Conservation (phyloP, 2,113 vertebrate genomes). For the Alexandromys fortis region DNA sequence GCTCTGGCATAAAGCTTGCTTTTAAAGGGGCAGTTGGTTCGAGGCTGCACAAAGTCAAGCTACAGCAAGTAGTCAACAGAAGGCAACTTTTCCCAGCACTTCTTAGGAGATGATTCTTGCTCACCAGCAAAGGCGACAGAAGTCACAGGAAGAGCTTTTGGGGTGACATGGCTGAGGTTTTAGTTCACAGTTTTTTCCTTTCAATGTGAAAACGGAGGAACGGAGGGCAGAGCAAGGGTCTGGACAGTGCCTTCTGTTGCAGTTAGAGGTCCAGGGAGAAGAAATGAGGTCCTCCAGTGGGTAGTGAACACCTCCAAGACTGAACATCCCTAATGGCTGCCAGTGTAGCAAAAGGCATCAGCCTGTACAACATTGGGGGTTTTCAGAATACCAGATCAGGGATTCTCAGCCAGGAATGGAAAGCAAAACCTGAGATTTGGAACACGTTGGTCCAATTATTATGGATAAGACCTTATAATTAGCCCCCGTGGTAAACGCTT, state of each 20-base stretch:
- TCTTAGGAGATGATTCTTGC: fast-evolving
- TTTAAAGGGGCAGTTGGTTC: constrained; percentile 22
- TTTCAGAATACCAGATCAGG: background rate
- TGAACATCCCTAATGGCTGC: background rate
- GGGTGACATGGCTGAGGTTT: background rate
- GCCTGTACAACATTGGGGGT: too few relatives aligned
- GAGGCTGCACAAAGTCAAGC: background rate
- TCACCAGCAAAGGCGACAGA: fast-evolving
- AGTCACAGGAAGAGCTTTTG: fast-evolving
- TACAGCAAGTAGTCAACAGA: background rate
- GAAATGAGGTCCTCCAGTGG: background rate
- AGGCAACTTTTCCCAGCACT: background rate
- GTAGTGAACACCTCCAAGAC: background rate
- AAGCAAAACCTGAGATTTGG: background rate
- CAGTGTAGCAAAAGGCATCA: background rate
- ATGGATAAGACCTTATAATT: background rate
- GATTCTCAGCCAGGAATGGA: background rate
- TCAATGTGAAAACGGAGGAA: constrained; percentile 15
- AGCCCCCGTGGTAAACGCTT: background rate
- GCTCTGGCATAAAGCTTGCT: background rate
- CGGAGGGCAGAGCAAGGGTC: fast-evolving
- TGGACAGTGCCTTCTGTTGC: fast-evolving
- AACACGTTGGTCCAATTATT: background rate
- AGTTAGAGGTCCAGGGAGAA: background rate
- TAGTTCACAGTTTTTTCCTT: constrained; percentile 22